Percentiles rank a stretch among this genome's conserved stretches.
These are phyloP conservation scores for Tetragnatha montana DNA, from an alignment of 2,888 invertebrate genomes.

Conservation along the genomic window DNA sequence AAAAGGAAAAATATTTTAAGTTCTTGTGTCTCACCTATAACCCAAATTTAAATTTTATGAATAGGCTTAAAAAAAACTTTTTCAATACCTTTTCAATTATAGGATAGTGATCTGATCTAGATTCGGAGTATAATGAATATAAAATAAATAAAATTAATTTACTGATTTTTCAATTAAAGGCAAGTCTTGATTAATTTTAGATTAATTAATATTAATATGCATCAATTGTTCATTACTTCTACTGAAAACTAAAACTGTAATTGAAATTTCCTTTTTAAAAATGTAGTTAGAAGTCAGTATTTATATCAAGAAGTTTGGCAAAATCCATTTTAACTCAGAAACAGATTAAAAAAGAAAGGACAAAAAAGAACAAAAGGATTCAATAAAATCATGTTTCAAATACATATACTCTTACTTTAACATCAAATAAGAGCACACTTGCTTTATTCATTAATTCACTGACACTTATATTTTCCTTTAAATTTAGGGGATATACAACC, in stretches of 20 bases:
- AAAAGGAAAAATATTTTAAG: background rate
- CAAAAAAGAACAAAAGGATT: background rate
- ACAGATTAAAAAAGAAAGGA: background rate
- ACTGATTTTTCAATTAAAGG: background rate
- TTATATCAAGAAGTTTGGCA: background rate
- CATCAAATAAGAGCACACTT: slow-evolving; percentile 56
- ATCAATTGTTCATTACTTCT: background rate
- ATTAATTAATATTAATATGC: too few relatives aligned
- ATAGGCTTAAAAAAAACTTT: too few relatives aligned
- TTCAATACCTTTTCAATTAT: too few relatives aligned
- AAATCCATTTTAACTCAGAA: slow-evolving; percentile 19
- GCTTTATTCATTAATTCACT: slow-evolving; percentile 50
- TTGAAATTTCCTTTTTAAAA: background rate
- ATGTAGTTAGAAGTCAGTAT: background rate
- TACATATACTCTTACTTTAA: slow-evolving; percentile 40
- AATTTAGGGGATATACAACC: background rate
- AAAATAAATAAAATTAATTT: too few relatives aligned
- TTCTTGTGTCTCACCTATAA: too few relatives aligned
- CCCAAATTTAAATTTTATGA: too few relatives aligned
- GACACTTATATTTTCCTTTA: slow-evolving; percentile 43
- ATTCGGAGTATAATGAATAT: too few relatives aligned
- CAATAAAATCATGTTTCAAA: too few relatives aligned
- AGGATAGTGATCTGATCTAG: too few relatives aligned
- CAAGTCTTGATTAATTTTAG: background rate
- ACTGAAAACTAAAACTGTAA: background rate